Conservation (phyloP, 2,113 vertebrate genomes). For the Neomonachus schauinslandi region DNA sequence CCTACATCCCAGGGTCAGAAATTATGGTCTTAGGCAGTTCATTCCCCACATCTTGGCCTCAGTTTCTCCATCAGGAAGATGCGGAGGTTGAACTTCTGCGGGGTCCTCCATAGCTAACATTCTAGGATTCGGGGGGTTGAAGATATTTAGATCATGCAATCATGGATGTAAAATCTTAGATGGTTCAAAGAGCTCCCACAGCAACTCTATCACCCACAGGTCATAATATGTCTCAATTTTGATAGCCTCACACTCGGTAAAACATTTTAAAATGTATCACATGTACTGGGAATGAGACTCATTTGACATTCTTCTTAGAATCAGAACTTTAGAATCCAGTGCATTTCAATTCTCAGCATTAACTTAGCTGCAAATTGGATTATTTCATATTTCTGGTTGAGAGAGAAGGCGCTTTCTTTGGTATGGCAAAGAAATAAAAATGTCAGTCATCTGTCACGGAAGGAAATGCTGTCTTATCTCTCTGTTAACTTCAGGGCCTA, state of each 20-base stretch:
- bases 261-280: constrained; percentile 56
- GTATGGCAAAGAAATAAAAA: constrained; percentile 66
- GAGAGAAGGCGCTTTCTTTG: constrained; percentile 50
- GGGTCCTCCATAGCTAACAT: not conserved
- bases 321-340: constrained; percentile 50
- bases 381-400: constrained; percentile 70
- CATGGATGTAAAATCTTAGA: not conserved
- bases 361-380: constrained; percentile 60
- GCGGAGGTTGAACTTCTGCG: not conserved
- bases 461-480: constrained; percentile 37
- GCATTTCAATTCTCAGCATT: constrained; percentile 54
- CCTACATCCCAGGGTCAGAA: not conserved
- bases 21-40: not conserved
- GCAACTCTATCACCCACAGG: not conserved
- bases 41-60: not conserved
- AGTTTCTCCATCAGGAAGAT: not conserved
- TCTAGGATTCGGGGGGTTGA: not conserved
- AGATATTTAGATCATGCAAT: not conserved
- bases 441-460: constrained; percentile 62
- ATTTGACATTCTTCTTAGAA: constrained; percentile 58
- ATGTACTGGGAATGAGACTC: constrained; percentile 13
- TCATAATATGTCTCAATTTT: constrained; percentile 58
- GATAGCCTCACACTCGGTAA: constrained; percentile 27
- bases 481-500: constrained; percentile 28
- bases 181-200: constrained; percentile 32